Evolutionary conservation across 2,888 invertebrate genomes (phyloP).

Genomic region (Cremastinae sp.): DNA sequence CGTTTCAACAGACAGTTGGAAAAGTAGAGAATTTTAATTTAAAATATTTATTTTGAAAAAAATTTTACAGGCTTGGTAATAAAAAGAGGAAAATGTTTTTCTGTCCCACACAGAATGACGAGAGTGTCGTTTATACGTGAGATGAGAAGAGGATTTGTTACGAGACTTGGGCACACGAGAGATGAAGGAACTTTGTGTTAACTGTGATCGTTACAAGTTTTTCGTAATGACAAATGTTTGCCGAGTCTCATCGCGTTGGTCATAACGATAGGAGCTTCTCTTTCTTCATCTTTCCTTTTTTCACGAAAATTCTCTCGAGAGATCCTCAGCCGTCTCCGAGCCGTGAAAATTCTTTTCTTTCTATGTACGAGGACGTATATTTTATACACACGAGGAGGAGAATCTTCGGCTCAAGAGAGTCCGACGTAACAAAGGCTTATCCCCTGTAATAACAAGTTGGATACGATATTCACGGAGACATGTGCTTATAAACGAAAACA

Average conservation of each 20-base stretch:
- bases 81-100: background rate
- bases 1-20: too few species aligned
- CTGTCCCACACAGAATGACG: conserved; percentile 2
- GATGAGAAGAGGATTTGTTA: conserved; percentile 6
- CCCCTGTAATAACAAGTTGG: conserved; percentile 46
- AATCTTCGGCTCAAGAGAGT: conserved; percentile 16
- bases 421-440: conserved; percentile 55
- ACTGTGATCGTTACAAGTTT: conserved; percentile 42
- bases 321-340: too few species aligned
- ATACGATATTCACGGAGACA: conserved; percentile 41
- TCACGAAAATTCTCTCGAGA: background rate
- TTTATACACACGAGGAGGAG: conserved; percentile 7
- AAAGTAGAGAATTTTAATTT: too few species aligned
- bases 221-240: conserved; percentile 41
- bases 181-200: conserved; percentile 13
- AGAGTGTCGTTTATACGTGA: background rate
- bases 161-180: background rate
- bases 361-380: background rate
- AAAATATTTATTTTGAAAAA: too few species aligned
- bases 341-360: too few species aligned
- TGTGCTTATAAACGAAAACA: conserved; percentile 33
- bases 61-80: background rate
- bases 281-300: conserved; percentile 29
- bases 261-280: conserved; percentile 13
- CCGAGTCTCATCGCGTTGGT: conserved; percentile 15